Conservation (phyloP, 2,888 invertebrate species). For the Acronicta alni region DNA sequence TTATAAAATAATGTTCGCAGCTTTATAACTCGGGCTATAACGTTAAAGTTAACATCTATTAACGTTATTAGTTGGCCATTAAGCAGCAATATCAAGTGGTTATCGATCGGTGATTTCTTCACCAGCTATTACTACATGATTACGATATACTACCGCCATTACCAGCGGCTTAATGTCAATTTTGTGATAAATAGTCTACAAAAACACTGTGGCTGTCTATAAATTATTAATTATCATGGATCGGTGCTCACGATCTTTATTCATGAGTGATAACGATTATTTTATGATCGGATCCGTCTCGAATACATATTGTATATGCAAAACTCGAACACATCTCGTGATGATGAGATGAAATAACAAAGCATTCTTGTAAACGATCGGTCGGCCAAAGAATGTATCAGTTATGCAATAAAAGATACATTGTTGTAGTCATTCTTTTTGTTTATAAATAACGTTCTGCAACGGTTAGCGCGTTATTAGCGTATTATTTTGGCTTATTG, state of each 20-base stretch:
- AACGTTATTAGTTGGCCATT: conserved; percentile 58
- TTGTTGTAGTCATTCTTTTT: conserved; percentile 45
- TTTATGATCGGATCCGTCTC: conserved; percentile 35
- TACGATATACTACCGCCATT: conserved; percentile 50
- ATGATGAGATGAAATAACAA: conserved; percentile 36
- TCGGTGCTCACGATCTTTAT: conserved; percentile 33
- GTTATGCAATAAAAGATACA: conserved; percentile 48
- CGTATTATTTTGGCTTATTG: conserved; percentile 66
- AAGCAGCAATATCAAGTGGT: conserved; percentile 51
- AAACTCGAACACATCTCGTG: conserved; percentile 26
- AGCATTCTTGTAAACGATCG: conserved; percentile 27
- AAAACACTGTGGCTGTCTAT: conserved; percentile 41
- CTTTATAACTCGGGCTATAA: conserved; percentile 45
- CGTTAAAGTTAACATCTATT: conserved; percentile 58
- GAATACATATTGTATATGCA: conserved; percentile 20
- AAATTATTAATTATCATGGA: conserved; percentile 55
- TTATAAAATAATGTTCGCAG: conserved; percentile 47
- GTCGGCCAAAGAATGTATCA: conserved; percentile 35
- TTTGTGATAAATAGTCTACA: conserved; percentile 49
- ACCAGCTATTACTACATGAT: conserved; percentile 50
- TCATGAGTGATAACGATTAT: conserved; percentile 33
- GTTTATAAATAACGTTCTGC: conserved; percentile 55
- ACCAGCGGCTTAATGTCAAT: conserved; percentile 45
- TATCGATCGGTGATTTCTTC: conserved; percentile 58
- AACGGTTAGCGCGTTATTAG: conserved; percentile 51